phyloP scores from a whole-genome alignment of 2,888 invertebrate genomes.

The Frankliniella intonsa region DNA sequence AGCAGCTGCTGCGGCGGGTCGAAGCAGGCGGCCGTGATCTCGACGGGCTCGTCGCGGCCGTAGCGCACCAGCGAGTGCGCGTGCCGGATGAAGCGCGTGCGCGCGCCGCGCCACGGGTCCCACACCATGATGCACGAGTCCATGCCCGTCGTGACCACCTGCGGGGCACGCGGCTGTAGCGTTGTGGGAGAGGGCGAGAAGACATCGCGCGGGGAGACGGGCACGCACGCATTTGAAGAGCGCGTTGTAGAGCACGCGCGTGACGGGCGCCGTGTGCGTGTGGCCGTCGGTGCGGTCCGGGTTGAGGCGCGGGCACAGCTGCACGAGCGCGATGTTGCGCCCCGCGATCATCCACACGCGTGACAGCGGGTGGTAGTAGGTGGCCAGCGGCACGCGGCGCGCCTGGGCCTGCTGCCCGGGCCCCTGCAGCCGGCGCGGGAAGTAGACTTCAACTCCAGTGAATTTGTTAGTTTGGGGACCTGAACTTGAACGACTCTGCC shows the following conservation, averaged over 20 bases:
- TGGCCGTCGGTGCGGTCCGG: constrained; percentile 67
- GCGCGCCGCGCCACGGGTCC: constrained; percentile 66
- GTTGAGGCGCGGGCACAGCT: constrained; percentile 62
- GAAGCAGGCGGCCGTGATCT: constrained; percentile 73
- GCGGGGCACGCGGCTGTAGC: no score
- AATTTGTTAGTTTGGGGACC: no score
- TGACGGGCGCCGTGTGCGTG: constrained; percentile 63
- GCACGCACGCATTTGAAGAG: constrained; percentile 58
- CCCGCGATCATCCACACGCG: constrained; percentile 60
- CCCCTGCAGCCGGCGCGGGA: not conserved
- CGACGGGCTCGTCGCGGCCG: constrained; percentile 62
- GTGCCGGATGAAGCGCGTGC: constrained; percentile 62
- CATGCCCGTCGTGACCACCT: constrained; percentile 68
- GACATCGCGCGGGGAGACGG: not conserved
- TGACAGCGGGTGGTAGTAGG: constrained; percentile 61
- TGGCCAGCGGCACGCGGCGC: constrained; percentile 35
- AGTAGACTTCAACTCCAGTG: no score
- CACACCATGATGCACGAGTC: constrained; percentile 79
- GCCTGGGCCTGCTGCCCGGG: not conserved
- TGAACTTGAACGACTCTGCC: not conserved
- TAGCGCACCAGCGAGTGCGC: constrained; percentile 64
- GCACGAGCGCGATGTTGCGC: constrained; percentile 58
- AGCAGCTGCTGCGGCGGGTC: constrained; percentile 68
- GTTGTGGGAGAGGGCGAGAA: no score
- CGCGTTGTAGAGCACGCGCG: constrained; percentile 69